phyloP scores from a whole-genome alignment of 2,797 vertebrate genomes.

The Darevskia mixta region DNA sequence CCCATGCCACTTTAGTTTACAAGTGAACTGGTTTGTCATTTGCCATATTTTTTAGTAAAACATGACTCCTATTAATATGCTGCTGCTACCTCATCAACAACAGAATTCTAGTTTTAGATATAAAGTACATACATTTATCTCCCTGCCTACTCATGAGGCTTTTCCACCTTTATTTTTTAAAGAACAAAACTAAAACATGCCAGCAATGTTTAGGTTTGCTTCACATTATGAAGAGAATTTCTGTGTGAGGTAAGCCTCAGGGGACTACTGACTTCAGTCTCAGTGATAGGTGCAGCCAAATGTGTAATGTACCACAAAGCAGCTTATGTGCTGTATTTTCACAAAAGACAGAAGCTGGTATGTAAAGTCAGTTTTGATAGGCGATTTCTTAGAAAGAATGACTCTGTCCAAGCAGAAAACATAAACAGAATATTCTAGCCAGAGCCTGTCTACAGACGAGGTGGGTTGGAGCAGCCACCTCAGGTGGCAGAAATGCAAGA shows the following conservation, averaged over 20 bases:
- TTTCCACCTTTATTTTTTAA: not conserved
- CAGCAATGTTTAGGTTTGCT: not conserved
- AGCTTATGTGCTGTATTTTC: conserved; percentile 5
- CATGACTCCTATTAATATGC: not conserved
- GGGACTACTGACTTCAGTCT: not conserved
- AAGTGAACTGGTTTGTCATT: not conserved
- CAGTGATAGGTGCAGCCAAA: not conserved
- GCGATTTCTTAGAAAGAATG: conserved; percentile 8
- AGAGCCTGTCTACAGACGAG: no score
- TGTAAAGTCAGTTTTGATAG: not conserved
- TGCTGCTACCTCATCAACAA: not conserved
- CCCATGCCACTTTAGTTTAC: not conserved
- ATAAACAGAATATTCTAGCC: not conserved
- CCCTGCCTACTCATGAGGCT: fast-evolving
- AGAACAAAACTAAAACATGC: not conserved
- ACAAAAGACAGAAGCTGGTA: not conserved
- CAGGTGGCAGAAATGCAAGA: no score
- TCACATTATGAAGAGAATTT: not conserved
- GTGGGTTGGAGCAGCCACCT: no score
- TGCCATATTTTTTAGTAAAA: not conserved
- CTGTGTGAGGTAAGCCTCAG: not conserved
- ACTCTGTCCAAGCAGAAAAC: not conserved
- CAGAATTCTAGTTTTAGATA: not conserved
- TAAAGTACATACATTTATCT: fast-evolving
- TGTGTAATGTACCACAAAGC: fast-evolving